Percentiles rank a stretch among this genome's conserved stretches.
Conservation (phyloP, 2,888 invertebrate genomes). For the Dioctria rufipes region DNA sequence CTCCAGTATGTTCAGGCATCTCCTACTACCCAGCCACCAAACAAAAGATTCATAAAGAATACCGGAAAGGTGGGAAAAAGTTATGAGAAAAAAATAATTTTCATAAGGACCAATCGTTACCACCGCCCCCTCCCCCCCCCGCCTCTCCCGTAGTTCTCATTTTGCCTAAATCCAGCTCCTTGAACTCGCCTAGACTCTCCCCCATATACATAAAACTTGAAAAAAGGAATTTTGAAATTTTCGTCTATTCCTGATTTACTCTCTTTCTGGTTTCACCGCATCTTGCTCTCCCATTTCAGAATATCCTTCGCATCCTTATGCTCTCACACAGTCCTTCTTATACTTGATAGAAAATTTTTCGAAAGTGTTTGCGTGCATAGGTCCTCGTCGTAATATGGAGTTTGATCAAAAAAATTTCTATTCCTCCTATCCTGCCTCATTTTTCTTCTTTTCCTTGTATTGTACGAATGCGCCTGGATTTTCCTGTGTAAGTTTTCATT, state of each 20-base stretch:
- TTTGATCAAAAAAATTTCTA: slow-evolving; percentile 44
- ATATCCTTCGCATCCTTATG: slow-evolving; percentile 42
- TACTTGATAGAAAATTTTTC: slow-evolving; percentile 41
- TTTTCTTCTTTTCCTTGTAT: slow-evolving; percentile 25
- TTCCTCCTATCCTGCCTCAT: slow-evolving; percentile 39
- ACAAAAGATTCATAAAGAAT: too few relatives aligned
- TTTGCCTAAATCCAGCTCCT: slow-evolving; percentile 23
- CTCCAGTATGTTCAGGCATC: too few relatives aligned
- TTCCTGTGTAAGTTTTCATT: slow-evolving; percentile 49
- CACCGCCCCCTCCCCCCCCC: background rate
- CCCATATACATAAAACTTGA: slow-evolving; percentile 18
- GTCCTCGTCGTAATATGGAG: slow-evolving; percentile 40
- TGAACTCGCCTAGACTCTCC: slow-evolving; percentile 3
- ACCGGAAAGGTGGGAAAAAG: slow-evolving; percentile 4
- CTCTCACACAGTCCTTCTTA: slow-evolving; percentile 33
- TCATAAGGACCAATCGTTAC: background rate
- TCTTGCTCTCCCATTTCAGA: slow-evolving; percentile 20
- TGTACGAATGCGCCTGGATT: slow-evolving; percentile 24
- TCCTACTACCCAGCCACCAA: too few relatives aligned
- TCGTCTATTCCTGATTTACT: slow-evolving; percentile 46
- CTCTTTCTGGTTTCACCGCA: background rate
- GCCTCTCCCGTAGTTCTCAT: slow-evolving; percentile 11
- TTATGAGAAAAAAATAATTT: slow-evolving; percentile 16
- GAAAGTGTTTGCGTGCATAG: slow-evolving; percentile 52
- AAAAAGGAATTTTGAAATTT: slow-evolving; percentile 47